Evolutionary conservation across 2,888 invertebrate species (phyloP).

Genomic region (Kryphioiulus occultus): DNA sequence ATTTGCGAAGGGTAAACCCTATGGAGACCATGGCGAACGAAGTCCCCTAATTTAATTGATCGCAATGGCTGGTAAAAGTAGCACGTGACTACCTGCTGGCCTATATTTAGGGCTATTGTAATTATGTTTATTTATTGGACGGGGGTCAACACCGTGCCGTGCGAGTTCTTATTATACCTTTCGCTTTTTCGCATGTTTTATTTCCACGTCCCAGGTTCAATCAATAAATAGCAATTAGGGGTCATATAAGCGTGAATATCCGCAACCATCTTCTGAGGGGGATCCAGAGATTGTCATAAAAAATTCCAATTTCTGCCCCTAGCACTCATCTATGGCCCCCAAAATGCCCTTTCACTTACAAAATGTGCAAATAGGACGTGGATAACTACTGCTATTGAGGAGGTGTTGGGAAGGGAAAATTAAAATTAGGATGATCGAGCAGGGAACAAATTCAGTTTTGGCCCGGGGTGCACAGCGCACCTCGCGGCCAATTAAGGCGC

Average conservation of each 20-base stretch:
- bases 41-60: neutral
- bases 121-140: constrained; percentile 14
- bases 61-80: neutral
- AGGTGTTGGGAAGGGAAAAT: neutral
- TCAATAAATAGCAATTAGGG: constrained; percentile 26
- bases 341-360: neutral
- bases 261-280: neutral
- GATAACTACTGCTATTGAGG: neutral
- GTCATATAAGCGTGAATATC: constrained; percentile 1
- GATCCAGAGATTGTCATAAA: neutral
- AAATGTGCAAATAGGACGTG: neutral
- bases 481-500: neutral
- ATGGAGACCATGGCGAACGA: neutral
- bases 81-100: neutral
- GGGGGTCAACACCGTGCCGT: neutral
- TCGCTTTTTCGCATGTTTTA: constrained; percentile 3
- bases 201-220: constrained; percentile 6
- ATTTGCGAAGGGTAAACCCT: neutral
- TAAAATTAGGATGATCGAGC: neutral
- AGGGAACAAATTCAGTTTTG: neutral
- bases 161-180: neutral
- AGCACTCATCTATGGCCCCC: neutral
- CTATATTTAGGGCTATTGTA: constrained; percentile 15
- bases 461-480: neutral
- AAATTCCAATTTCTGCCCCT: neutral